phyloP scores from a whole-genome alignment of 2,797 vertebrate genomes.

The Philypnodon macrostomus region DNA sequence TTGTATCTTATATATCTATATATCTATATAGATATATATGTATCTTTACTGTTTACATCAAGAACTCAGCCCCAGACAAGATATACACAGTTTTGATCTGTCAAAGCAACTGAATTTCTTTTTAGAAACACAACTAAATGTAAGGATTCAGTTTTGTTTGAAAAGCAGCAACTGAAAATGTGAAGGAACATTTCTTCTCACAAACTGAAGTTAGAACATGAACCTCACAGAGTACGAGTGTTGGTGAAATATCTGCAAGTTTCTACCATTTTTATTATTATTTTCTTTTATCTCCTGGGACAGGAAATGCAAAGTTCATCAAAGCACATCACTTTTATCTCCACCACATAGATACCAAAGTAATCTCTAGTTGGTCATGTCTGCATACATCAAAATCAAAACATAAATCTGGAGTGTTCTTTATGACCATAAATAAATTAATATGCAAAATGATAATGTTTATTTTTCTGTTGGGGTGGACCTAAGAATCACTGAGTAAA shows the following conservation, averaged over 20 bases:
- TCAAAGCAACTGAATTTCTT: conserved; percentile 3
- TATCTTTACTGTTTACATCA: too few relatives aligned
- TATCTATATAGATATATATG: too few relatives aligned
- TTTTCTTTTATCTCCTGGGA: not conserved
- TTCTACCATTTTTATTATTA: conserved; percentile 15
- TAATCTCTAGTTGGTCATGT: too few relatives aligned
- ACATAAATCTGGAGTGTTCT: too few relatives aligned
- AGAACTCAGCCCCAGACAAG: too few relatives aligned
- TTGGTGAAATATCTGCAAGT: conserved; percentile 11
- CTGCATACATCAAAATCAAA: too few relatives aligned
- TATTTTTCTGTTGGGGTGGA: too few relatives aligned
- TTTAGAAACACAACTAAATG: not conserved
- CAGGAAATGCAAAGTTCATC: conserved; percentile 23
- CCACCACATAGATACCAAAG: conserved; percentile 5
- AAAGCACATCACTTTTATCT: conserved; percentile 2
- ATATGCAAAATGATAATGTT: too few relatives aligned
- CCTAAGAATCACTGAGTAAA: too few relatives aligned
- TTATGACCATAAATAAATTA: too few relatives aligned
- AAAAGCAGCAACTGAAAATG: conserved; percentile 6
- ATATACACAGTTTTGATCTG: conserved; percentile 8
- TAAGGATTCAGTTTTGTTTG: conserved; percentile 21
- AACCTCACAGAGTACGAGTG: too few relatives aligned
- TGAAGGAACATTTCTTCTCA: conserved; percentile 1
- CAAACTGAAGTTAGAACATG: not conserved
- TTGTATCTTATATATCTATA: too few relatives aligned